Base-by-base conservation (phyloP, 2,113 vertebrate genomes). In the Terrapene triunguis region DNA sequence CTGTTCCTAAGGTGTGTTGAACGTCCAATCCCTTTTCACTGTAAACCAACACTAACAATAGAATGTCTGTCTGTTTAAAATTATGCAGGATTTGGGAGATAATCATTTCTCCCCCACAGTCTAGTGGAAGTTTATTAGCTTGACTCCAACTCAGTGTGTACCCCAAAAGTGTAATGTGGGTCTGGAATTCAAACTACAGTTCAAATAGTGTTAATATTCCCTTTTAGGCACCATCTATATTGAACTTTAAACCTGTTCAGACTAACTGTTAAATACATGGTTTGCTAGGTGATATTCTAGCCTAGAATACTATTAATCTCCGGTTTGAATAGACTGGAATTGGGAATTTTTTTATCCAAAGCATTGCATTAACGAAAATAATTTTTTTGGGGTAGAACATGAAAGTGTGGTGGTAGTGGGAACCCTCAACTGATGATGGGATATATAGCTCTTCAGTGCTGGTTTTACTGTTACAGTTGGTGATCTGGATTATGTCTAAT, bases 51-150 rank as follows among this genome's bases (percentile, higher is more conserved):
- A 38, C 17, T 69, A 69, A 78, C 29, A 32, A 55, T 4, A 84
- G 32, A 47, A 76, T 6, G 51, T 38, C 53, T 54, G 53, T 54
- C 53, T 54, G 53, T 69, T 7, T 86, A 74, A 44, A 82, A 47
- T 21, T 21, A 5, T 25, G 4, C 35, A 42, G 44, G 19, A 22
- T 3, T 44, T 86, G 25, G 27, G 74, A 83, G 19, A 35, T 79
- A 65, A 42, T 2, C 12, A 0, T 1, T 0, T 5, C 44, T 8
- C n/a, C 85, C 3, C 27, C 80, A 21, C 3, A 82, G 21, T 47
- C 10, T 79, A 0, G 86, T 24, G n/a, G 13, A 27, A 76, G 72
- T 44, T 42, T 38, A 19, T 78, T 78, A 29, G 38, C 42, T 76
- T 47, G 74, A 78, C 24, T 27, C 74, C 24, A 10, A 22, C 55